phyloP scores from a whole-genome alignment of 1,140 invertebrate genomes.

The Tetramorium simillimum region DNA sequence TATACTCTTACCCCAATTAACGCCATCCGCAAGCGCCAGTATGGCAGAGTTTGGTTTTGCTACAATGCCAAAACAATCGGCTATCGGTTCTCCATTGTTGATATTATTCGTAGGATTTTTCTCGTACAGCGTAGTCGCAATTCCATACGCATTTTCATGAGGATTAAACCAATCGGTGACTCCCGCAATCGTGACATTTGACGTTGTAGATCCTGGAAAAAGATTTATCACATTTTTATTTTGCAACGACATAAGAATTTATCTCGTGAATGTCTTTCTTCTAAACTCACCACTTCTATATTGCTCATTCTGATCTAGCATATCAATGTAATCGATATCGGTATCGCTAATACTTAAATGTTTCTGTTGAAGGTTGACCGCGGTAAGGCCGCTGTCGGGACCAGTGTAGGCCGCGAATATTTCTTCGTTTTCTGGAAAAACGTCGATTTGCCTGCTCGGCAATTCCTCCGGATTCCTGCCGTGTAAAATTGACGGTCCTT shows the following conservation, averaged over 20 bases:
- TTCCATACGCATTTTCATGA: constrained; percentile 89
- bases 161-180: constrained; percentile 90
- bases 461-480: constrained; percentile 89
- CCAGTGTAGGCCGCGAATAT: constrained; percentile 91
- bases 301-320: constrained; percentile 87
- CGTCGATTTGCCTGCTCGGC: constrained; percentile 86
- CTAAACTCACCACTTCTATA: constrained; percentile 81
- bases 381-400: constrained; percentile 91
- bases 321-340: constrained; percentile 92
- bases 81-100: constrained; percentile 94
- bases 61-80: constrained; percentile 95
- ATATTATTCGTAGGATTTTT: constrained; percentile 91
- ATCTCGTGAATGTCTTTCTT: neutral
- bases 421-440: constrained; percentile 85
- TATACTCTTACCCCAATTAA: constrained; percentile 93
- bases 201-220: constrained; percentile 57
- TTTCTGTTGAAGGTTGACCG: constrained; percentile 89
- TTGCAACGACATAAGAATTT: neutral
- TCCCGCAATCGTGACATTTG: constrained; percentile 86
- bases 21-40: constrained; percentile 95
- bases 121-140: constrained; percentile 92
- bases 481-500: constrained; percentile 88
- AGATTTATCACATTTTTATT: neutral
- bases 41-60: constrained; percentile 92
- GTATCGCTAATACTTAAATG: constrained; percentile 89